Evolutionary conservation across 1,140 invertebrate genomes (phyloP).

Genomic region (Zaprionus ghesquierei): DNA sequence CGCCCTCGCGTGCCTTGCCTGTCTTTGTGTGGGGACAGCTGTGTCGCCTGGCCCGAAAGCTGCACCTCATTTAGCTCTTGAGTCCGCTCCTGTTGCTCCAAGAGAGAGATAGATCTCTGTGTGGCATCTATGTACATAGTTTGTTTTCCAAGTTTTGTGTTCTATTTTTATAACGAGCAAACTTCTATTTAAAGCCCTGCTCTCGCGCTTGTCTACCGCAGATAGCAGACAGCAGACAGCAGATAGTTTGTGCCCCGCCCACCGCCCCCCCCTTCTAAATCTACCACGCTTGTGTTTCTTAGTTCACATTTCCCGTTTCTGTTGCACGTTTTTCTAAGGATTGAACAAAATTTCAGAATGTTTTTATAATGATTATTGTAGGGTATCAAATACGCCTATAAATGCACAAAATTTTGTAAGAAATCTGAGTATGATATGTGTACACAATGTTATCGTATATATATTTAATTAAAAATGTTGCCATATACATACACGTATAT

Average conservation of each 20-base stretch:
- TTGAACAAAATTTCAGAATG: neutral
- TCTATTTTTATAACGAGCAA: constrained; percentile 22
- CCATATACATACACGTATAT: no score
- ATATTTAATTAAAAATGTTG: neutral
- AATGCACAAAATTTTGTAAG: neutral
- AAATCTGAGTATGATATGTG: neutral
- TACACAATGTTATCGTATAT: neutral
- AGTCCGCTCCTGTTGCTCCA: constrained; percentile 8
- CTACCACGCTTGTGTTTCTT: no score
- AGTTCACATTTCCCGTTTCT: no score
- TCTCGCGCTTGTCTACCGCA: neutral
- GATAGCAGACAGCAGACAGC: no score
- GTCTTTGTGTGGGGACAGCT: neutral
- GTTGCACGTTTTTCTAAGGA: neutral
- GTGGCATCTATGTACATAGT: no score
- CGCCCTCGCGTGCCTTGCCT: neutral
- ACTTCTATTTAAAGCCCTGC: constrained; percentile 15
- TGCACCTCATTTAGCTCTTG: constrained; percentile 5
- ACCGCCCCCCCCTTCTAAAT: no score
- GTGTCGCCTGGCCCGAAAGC: neutral
- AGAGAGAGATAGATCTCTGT: no score
- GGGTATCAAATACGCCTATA: neutral
- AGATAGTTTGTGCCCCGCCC: neutral
- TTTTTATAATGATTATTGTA: no score
- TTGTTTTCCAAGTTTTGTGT: constrained; percentile 3